These are phyloP conservation scores for Neodiprion fabricii DNA, from an alignment of 1,140 invertebrate genomes.

Conservation along the genomic window DNA sequence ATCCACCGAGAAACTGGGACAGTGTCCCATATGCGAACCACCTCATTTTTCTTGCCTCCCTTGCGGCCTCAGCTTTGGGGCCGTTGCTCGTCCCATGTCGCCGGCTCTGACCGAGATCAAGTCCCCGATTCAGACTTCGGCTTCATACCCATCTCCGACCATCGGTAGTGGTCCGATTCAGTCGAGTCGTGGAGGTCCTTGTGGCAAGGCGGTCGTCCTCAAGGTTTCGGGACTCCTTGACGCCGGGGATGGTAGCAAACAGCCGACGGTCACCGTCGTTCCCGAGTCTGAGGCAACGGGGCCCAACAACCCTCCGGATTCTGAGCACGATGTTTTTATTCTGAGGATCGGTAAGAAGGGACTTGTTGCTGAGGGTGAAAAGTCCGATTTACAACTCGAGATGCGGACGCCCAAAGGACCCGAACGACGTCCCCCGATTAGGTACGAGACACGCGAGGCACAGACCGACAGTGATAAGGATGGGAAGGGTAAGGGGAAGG, in stretches of 20 bases:
- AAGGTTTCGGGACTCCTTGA: conserved; percentile 50
- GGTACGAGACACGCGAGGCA: conserved; percentile 52
- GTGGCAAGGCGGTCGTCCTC: conserved; percentile 52
- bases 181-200: conserved; percentile 39
- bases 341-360: conserved; percentile 58
- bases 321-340: conserved; percentile 53
- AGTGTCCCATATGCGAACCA: conserved; percentile 29
- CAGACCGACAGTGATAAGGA: conserved; percentile 46
- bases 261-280: conserved; percentile 43
- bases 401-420: conserved; percentile 54
- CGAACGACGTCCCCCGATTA: conserved; percentile 47
- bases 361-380: conserved; percentile 50
- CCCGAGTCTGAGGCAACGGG: conserved; percentile 29
- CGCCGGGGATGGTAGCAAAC: conserved; percentile 23
- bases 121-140: not conserved
- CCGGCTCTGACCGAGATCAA: not conserved
- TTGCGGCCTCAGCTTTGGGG: conserved; percentile 24
- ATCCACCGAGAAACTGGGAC: conserved; percentile 13
- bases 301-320: conserved; percentile 20
- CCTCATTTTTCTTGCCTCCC: conserved; percentile 34
- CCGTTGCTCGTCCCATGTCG: not conserved
- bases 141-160: not conserved
- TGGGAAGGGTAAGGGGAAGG: conserved; percentile 9
- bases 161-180: conserved; percentile 30
- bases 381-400: conserved; percentile 56